Base-by-base conservation (phyloP, 2,113 vertebrate genomes). In the Pelusios castaneus region DNA sequence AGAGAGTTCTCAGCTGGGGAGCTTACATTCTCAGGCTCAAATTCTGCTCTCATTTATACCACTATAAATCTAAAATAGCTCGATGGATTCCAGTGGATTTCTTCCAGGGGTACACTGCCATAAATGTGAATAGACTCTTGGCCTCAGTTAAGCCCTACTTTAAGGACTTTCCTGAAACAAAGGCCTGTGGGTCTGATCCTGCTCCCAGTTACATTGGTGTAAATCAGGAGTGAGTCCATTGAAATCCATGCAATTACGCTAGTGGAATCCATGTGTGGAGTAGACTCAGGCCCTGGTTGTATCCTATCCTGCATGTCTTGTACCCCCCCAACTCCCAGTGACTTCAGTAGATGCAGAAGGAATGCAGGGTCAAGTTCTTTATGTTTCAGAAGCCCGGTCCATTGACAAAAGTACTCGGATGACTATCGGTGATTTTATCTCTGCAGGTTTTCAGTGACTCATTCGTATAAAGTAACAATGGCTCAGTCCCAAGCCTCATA, bases 391-490 rank as follows among this genome's bases (percentile, higher is more conserved):
- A 63, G 88, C 92, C 79, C 90, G 91, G 38, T 87, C 88, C 51
- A 73, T 7, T 95, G 84, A 95, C 75, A 91, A 78, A 12, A 63
- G 16, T 85, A 87, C 82, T 94, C 95, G 52, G 79, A 92, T 78
- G 77, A 38, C 82, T 38, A 25, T 78, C 87, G 78, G 80, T 93
- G 10, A 84, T 90, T 92, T 82, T 56, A 93, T 80, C 85, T 94
- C 51, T 51, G 49, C 47, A 91, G 86, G 95, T 93, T 97, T 96
- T 91, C 87, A 92, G 67, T 34, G 55, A 91, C 4, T 63, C 76
- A 55, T 81, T 94, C 86, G 89, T 96, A 58, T 94, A 94, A 94
- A 17, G 82, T 96, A 94, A 88, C 45, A 54, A 38, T 91, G 89
- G 75, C 88, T n/a, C 27, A 80, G 45, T 93, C 93, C 88, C 89